Base-by-base conservation (phyloP, 2,888 invertebrate species). In the Drosophila heteroneura region DNA sequence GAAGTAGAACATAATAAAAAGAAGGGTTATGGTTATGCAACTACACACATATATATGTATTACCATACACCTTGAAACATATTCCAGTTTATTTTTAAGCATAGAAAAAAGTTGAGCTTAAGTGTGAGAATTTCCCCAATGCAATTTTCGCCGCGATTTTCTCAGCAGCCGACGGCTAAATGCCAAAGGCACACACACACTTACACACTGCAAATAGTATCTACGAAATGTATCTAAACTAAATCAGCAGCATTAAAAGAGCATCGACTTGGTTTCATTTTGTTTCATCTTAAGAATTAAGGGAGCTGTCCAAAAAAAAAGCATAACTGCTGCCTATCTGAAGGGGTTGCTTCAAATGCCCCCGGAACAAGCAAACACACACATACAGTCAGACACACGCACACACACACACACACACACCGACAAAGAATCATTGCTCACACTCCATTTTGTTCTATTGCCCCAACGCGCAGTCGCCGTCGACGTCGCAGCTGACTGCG, bases 381-480 rank as follows among this genome's bases (percentile, higher is more conserved):
- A 47, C 41, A 63, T 10, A 30, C 41, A 58, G 44, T 54, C 58
- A 57, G 37, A 51, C 54, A 59, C 57, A 30, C 65, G 47, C 44
- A 54, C 41, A 54, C 54, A 59, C 57, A 26, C 67, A 51, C 66
- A 53, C 44, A 58, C 60, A 56, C n/a, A 41, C 37, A 19, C 52
- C 51, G 39, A 33, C 56, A 16, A 4, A 53, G n/a, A 58, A 22
- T 16, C 9, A 35, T 16, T 9, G 63, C 85, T 66, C 85, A 76
- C 72, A 82, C 85, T 83, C 86, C 85, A 83, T 77, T 85, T 85
- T 78, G 82, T 76, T 73, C 47, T 51, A 68, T 67, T 82, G 82
- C 84, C 84, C 84, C 86, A 83, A 76, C 82, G 51, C 70, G 79
- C 89, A 67, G 76, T 56, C 84, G 69, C 56, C 32, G 71, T 26